Conservation (phyloP, 2,888 invertebrate species). For the Plutella xylostella region DNA sequence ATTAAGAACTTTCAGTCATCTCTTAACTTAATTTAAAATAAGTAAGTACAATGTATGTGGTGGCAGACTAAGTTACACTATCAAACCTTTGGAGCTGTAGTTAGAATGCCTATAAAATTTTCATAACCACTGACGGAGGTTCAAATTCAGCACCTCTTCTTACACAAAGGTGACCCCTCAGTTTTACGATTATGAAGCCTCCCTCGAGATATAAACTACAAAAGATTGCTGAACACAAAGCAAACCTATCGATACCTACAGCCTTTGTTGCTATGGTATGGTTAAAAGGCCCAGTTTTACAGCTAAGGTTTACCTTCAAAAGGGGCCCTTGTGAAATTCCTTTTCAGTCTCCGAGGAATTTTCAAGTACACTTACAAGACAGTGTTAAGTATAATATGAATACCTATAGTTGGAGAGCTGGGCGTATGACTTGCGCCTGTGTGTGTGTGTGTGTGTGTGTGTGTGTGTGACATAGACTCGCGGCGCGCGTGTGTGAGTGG, state of each 20-base stretch:
- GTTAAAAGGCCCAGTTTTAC: conserved; percentile 46
- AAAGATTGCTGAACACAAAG: conserved; percentile 11
- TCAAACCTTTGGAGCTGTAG: too few relatives aligned
- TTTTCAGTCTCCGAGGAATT: conserved; percentile 60
- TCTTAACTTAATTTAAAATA: too few relatives aligned
- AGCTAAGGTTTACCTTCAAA: conserved; percentile 49
- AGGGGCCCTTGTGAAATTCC: conserved; percentile 59
- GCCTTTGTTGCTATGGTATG: conserved; percentile 40
- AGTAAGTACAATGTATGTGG: too few relatives aligned
- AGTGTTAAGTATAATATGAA: conserved; percentile 28
- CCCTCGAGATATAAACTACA: conserved; percentile 38
- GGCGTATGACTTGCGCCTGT: conserved; percentile 34
- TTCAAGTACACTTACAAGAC: conserved; percentile 31
- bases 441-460: conserved; percentile 23
- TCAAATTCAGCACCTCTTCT: too few relatives aligned
- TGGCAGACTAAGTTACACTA: too few relatives aligned
- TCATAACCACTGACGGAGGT: too few relatives aligned
- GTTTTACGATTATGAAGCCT: conserved; percentile 3
- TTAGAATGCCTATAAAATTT: too few relatives aligned
- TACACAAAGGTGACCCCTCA: neutral
- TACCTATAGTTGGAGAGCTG: conserved; percentile 32
- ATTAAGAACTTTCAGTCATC: too few relatives aligned
- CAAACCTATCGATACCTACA: conserved; percentile 32
- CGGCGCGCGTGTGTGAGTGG: conserved; percentile 35
- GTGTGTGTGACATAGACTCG: conserved; percentile 34